Percentiles rank a stretch among this genome's conserved stretches.
phyloP scores from a whole-genome alignment of 2,113 vertebrate species.

The Canis aureus region DNA sequence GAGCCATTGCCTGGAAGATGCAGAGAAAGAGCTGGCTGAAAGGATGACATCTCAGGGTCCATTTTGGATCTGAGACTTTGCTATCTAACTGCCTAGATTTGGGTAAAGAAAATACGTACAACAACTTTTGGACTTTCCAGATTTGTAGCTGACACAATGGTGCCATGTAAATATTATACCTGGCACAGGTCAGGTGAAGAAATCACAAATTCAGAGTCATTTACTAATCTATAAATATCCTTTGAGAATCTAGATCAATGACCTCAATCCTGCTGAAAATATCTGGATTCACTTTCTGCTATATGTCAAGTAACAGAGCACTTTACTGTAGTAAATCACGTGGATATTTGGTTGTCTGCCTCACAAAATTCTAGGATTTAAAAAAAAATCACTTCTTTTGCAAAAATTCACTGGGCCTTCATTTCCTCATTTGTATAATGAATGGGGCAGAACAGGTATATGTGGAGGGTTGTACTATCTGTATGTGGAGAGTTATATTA shows the following conservation, averaged over 20 bases:
- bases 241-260: slow-evolving; percentile 25
- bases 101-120: not conserved
- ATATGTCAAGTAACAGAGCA: not conserved
- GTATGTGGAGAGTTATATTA: not conserved
- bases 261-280: not conserved
- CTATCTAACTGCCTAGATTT: not conserved
- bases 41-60: not conserved
- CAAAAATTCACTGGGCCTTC: not conserved
- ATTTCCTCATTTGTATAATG: slow-evolving; percentile 45
- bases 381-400: not conserved
- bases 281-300: slow-evolving; percentile 42
- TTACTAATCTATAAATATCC: not conserved
- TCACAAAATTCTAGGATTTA: not conserved
- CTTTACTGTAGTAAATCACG: slow-evolving; percentile 2
- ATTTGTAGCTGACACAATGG: slow-evolving; percentile 15
- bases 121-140: not conserved
- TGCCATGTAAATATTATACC: not conserved
- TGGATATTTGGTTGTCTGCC: slow-evolving; percentile 15
- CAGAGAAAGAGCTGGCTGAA: not conserved
- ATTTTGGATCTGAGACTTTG: not conserved
- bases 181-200: not conserved
- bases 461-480: not conserved
- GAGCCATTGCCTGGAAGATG: not conserved
- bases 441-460: not conserved
- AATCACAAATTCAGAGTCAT: not conserved